A percentile compares a stretch with the other conserved stretches of the same genome.
Conservation (phyloP, 2,888 invertebrate species). For the Taphrorychus bicolor region DNA sequence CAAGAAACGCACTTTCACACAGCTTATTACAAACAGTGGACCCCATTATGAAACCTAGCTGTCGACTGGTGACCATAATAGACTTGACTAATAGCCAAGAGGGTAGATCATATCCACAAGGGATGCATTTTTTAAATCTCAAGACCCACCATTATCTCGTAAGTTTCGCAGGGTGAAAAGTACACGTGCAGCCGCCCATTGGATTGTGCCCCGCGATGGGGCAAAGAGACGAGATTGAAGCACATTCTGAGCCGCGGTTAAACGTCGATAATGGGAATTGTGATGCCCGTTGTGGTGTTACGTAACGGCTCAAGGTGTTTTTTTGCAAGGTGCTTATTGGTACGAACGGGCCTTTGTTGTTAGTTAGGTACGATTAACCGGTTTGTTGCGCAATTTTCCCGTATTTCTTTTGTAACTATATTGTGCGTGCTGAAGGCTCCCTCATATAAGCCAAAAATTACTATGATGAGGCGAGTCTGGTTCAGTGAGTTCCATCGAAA, state of each 20-base stretch:
- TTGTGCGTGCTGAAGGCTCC: background rate
- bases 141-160: slow-evolving; percentile 6
- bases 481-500: no score
- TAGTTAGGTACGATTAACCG: background rate
- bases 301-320: slow-evolving; percentile 1
- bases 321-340: slow-evolving; percentile 1
- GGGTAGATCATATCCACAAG: background rate
- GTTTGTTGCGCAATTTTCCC: background rate
- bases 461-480: no score
- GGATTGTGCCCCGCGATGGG: background rate
- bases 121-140: slow-evolving; percentile 13
- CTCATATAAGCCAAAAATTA: no score
- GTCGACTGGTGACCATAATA: slow-evolving; percentile 18
- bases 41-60: slow-evolving; percentile 5
- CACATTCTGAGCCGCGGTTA: background rate
- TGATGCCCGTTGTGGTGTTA: background rate
- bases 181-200: slow-evolving; percentile 10
- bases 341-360: background rate
- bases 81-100: slow-evolving; percentile 17
- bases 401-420: background rate
- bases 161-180: background rate
- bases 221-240: background rate
- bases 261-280: background rate
- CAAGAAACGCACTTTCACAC: slow-evolving; percentile 20
- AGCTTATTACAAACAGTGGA: slow-evolving; percentile 3